A percentile compares a stretch with the other conserved stretches of the same genome.
Conservation (phyloP, 2,113 vertebrate species). For the Cochlearius cochlearius region DNA sequence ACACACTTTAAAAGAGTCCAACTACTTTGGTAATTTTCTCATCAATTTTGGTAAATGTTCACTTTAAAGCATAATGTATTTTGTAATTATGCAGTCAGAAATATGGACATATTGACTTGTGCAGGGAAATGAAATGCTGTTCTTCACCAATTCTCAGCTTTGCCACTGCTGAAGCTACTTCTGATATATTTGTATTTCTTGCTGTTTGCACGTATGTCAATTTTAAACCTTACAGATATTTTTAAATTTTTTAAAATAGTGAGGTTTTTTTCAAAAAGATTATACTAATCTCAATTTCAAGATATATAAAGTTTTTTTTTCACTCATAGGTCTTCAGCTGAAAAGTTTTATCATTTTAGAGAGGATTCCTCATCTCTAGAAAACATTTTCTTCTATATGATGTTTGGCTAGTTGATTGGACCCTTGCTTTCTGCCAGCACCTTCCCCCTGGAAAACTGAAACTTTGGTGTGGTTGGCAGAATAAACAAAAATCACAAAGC, state of each 20-base stretch:
- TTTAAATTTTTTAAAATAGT: background rate
- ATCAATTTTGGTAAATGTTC: background rate
- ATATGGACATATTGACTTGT: background rate
- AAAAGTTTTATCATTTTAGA: background rate
- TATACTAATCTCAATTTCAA: background rate
- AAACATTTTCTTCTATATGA: background rate
- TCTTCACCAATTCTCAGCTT: background rate
- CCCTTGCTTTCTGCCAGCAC: background rate
- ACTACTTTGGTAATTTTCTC: background rate
- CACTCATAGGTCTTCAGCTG: background rate
- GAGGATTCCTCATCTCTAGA: background rate
- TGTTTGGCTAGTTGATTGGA: background rate
- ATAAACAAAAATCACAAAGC: background rate
- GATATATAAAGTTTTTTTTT: background rate
- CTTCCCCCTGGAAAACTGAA: background rate
- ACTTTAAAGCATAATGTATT: background rate
- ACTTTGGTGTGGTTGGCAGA: background rate
- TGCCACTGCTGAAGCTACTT: background rate
- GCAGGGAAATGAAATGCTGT: background rate
- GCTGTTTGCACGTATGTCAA: background rate
- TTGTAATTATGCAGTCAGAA: conserved; percentile 19
- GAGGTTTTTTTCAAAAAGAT: background rate
- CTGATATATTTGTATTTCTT: background rate
- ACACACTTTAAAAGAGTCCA: background rate
- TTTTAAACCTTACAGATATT: background rate